Evolutionary conservation across 2,888 invertebrate species (phyloP).

Genomic region (Watsonalla cultraria): DNA sequence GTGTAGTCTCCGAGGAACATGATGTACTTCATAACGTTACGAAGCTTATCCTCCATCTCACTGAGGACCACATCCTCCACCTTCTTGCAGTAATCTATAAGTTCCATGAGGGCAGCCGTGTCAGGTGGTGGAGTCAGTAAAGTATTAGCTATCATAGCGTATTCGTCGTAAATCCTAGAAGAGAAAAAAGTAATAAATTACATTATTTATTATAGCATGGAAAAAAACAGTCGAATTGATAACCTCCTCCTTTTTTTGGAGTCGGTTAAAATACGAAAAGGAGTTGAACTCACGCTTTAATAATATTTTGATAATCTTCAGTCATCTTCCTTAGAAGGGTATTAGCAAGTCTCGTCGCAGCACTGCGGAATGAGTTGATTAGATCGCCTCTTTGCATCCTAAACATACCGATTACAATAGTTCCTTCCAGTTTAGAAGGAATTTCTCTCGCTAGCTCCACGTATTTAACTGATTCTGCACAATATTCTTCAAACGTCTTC

Average conservation of each 20-base stretch:
- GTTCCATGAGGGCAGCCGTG: constrained; percentile 91
- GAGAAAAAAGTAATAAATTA: not conserved
- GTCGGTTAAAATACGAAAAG: too few species aligned
- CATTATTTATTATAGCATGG: too few species aligned
- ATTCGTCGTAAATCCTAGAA: constrained; percentile 88
- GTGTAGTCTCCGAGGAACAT: constrained; percentile 91
- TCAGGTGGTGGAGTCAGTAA: constrained; percentile 88
- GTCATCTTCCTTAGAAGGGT: constrained; percentile 86
- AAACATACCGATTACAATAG: constrained; percentile 89
- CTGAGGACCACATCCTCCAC: constrained; percentile 84
- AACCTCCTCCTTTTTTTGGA: too few species aligned
- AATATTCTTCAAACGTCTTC: constrained; percentile 81
- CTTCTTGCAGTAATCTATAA: constrained; percentile 86
- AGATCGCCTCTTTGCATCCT: constrained; percentile 90
- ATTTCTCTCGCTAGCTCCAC: constrained; percentile 81
- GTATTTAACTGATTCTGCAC: constrained; percentile 79
- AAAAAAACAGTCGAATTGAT: too few species aligned
- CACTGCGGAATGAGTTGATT: constrained; percentile 82
- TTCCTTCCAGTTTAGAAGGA: constrained; percentile 79
- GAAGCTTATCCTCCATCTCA: constrained; percentile 87
- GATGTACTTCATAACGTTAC: constrained; percentile 83
- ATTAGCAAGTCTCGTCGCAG: constrained; percentile 84
- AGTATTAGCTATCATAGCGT: constrained; percentile 87
- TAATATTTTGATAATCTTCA: constrained; percentile 87
- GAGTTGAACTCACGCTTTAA: constrained; percentile 81